Conservation (phyloP, 2,113 vertebrate genomes). For the Boulengeromyrus knoepffleri region DNA sequence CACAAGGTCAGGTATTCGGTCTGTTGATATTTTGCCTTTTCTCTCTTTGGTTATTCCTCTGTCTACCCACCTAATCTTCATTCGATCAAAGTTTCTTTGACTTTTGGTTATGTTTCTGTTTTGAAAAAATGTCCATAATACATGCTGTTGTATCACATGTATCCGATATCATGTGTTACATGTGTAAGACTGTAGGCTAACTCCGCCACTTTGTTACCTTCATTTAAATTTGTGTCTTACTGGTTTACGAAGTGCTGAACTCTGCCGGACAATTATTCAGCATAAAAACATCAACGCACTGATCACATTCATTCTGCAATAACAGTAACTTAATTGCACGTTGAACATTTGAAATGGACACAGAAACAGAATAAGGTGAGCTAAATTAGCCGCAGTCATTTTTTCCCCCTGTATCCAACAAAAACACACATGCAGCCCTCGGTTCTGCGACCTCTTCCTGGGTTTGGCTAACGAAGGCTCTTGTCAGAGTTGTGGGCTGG, state of each 20-base stretch:
- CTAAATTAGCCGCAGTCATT: not conserved
- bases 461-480: not conserved
- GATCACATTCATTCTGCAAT: not conserved
- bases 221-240: not conserved
- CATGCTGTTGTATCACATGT: not conserved
- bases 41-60: not conserved
- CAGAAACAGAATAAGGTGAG: not conserved
- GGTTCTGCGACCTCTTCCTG: not conserved
- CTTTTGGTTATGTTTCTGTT: not conserved
- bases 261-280: too few relatives aligned
- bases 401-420: not conserved
- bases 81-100: not conserved
- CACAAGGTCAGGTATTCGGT: slow-evolving; percentile 55
- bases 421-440: not conserved
- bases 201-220: not conserved
- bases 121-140: not conserved
- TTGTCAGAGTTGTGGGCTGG: not conserved
- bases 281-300: not conserved
- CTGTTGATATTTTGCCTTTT: not conserved
- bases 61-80: not conserved
- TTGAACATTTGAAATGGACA: not conserved
- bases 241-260: not conserved
- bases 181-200: not conserved
- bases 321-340: not conserved
- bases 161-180: not conserved